A percentile compares a stretch with the other conserved stretches of the same genome.
phyloP scores from a whole-genome alignment of 2,113 vertebrate species.

The Pycnonotus jocosus region DNA sequence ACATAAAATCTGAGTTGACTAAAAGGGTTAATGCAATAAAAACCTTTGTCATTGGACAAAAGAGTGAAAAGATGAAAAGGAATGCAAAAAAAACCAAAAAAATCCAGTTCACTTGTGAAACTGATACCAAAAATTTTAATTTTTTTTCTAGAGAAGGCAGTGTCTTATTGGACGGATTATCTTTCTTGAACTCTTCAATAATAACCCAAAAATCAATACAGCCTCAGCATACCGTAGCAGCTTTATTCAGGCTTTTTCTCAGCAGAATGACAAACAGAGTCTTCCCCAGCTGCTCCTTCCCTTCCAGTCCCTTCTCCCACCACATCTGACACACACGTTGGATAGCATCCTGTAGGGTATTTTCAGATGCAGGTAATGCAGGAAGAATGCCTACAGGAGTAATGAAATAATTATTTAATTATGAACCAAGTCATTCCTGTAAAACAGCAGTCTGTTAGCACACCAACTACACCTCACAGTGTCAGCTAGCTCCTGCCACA shows the following conservation, averaged over 20 bases:
- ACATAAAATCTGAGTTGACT: background rate
- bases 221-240: constrained; percentile 62
- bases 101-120: background rate
- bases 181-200: background rate
- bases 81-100: background rate
- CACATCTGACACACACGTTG: constrained; percentile 79
- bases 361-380: constrained; percentile 73
- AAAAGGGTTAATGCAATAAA: background rate
- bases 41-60: background rate
- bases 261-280: constrained; percentile 79
- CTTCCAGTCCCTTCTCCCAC: constrained; percentile 88
- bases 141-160: background rate
- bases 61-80: background rate
- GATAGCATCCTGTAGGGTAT: constrained; percentile 66
- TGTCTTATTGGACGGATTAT: background rate
- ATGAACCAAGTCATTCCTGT: background rate
- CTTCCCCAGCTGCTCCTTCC: constrained; percentile 85
- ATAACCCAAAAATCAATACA: background rate
- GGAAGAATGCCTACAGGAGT: constrained; percentile 74
- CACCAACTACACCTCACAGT: background rate
- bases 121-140: background rate
- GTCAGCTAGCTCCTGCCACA: background rate
- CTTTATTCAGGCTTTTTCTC: constrained; percentile 79
- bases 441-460: background rate
- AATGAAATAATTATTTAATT: background rate